phyloP scores from a whole-genome alignment of 1,140 invertebrate genomes.

The Episyrphus balteatus region DNA sequence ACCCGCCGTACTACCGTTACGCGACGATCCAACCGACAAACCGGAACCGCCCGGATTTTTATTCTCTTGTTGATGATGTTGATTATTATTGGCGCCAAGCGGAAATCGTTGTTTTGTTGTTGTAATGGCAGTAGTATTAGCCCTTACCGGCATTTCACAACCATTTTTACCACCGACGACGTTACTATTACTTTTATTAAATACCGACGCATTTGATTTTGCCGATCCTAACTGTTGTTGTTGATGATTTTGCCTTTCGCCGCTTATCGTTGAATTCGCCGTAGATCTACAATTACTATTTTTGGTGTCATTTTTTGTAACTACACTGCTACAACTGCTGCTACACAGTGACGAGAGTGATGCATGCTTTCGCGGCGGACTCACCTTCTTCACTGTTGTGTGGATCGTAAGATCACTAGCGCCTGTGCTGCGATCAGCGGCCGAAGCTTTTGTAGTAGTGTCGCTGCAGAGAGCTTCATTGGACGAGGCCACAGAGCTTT shows the following conservation, averaged over 20 bases:
- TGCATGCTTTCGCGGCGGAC: slow-evolving; percentile 26
- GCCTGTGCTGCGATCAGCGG: slow-evolving; percentile 1
- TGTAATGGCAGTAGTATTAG: too few relatives aligned
- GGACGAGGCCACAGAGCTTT: neutral
- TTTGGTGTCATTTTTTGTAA: too few relatives aligned
- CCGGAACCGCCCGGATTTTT: neutral
- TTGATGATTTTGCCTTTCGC: neutral
- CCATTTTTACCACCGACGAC: neutral
- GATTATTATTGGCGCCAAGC: neutral
- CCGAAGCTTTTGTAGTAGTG: slow-evolving; percentile 4
- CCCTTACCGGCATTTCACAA: too few relatives aligned
- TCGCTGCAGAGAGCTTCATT: neutral
- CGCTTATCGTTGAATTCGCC: too few relatives aligned
- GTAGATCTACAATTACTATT: too few relatives aligned
- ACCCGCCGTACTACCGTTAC: neutral
- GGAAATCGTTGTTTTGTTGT: neutral
- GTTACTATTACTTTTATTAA: neutral
- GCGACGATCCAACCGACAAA: neutral
- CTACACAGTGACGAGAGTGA: slow-evolving; percentile 9
- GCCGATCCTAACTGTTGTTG: neutral
- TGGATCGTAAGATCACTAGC: neutral
- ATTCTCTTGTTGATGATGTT: slow-evolving; percentile 4
- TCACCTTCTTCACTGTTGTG: slow-evolving; percentile 21
- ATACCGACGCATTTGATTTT: neutral
- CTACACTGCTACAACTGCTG: too few relatives aligned